A percentile compares a stretch with the other conserved stretches of the same genome.
Conservation (phyloP, 2,113 vertebrate genomes). For the Lasiurus borealis region DNA sequence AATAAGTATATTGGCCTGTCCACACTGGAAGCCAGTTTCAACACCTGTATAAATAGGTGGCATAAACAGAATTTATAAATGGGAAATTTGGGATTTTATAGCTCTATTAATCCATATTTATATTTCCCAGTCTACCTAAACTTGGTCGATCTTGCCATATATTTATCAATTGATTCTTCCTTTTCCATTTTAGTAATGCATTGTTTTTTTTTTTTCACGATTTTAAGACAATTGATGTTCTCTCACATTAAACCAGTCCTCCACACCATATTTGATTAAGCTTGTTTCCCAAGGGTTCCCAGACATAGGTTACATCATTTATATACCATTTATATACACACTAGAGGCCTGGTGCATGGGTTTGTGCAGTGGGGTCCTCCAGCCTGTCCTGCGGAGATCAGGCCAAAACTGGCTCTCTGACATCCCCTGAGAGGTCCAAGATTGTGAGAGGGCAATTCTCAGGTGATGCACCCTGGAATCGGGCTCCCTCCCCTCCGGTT, state of each 20-base stretch:
- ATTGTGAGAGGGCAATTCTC: no score
- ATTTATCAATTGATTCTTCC: neutral
- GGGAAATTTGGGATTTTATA: neutral
- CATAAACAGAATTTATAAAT: constrained; percentile 9
- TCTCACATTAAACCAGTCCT: neutral
- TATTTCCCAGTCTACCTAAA: constrained; percentile 4
- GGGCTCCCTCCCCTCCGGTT: no score
- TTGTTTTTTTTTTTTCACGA: neutral
- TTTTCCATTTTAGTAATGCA: neutral
- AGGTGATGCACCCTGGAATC: no score
- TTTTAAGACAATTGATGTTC: neutral
- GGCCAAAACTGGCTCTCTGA: no score
- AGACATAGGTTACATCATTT: neutral
- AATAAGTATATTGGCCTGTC: neutral
- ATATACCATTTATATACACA: no score
- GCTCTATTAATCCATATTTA: neutral
- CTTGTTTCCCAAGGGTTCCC: neutral
- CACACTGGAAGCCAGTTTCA: neutral
- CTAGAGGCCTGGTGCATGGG: no score
- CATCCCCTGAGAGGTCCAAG: no score
- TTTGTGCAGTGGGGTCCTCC: no score
- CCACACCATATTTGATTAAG: neutral
- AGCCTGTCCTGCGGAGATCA: no score
- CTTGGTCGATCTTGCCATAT: neutral
- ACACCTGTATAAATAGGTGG: neutral